phyloP scores from a whole-genome alignment of 2,888 invertebrate genomes.

The Dexiosoma caninum region DNA sequence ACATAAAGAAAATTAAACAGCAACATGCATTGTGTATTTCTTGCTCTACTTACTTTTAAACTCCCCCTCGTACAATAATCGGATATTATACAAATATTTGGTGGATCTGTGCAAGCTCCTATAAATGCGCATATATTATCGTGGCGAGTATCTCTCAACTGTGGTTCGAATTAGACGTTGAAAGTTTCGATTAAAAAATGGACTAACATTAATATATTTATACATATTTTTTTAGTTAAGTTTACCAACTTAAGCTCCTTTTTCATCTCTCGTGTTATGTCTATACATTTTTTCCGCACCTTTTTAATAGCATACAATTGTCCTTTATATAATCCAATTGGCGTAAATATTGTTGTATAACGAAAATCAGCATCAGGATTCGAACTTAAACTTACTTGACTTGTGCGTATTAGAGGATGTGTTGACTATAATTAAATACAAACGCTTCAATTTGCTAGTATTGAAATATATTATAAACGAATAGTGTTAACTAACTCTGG shows the following conservation, averaged over 20 bases:
- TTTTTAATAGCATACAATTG: slow-evolving; percentile 91
- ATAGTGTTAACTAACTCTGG: slow-evolving; percentile 68
- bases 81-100: slow-evolving; percentile 92
- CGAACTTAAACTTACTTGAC: slow-evolving; percentile 94
- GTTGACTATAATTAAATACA: slow-evolving; percentile 76
- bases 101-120: slow-evolving; percentile 93
- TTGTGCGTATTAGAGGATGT: slow-evolving; percentile 85
- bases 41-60: slow-evolving; percentile 86
- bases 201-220: not conserved
- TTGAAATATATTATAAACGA: too few relatives aligned
- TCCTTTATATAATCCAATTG: slow-evolving; percentile 92
- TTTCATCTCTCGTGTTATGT: slow-evolving; percentile 93
- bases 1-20: slow-evolving; percentile 1
- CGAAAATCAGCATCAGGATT: slow-evolving; percentile 94
- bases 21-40: not conserved
- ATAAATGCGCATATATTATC: slow-evolving; percentile 95
- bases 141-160: slow-evolving; percentile 94
- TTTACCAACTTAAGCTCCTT: slow-evolving; percentile 93
- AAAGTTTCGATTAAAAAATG: not conserved
- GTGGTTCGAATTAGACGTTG: slow-evolving; percentile 32
- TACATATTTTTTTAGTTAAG: not conserved
- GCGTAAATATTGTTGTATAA: slow-evolving; percentile 93
- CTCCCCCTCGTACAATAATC: slow-evolving; percentile 94
- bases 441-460: too few relatives aligned
- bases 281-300: slow-evolving; percentile 90